These are phyloP conservation scores for Cybosia mesomella DNA, from an alignment of 2,888 invertebrate genomes.

Conservation along the genomic window DNA sequence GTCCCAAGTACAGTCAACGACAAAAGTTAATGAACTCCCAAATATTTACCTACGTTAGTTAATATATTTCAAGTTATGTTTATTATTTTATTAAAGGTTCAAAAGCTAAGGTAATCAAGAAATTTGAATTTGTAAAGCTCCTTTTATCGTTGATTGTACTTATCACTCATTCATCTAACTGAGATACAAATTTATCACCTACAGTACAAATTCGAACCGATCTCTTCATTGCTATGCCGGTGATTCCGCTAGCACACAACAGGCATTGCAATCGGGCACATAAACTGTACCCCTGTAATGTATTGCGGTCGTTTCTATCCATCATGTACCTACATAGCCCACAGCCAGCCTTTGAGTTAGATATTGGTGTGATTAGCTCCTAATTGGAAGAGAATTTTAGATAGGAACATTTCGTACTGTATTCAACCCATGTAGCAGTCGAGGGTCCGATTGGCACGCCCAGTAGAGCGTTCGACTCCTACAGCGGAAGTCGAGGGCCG, in stretches of 20 bases:
- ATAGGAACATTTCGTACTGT: background rate
- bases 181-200: slow-evolving; percentile 43
- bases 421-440: no score
- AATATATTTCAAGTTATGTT: no score
- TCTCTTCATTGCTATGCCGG: slow-evolving; percentile 58
- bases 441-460: no score
- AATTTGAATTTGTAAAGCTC: no score
- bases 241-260: slow-evolving; percentile 69
- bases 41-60: no score
- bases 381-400: slow-evolving; percentile 15
- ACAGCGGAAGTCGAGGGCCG: no score
- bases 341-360: slow-evolving; percentile 25
- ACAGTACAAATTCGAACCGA: slow-evolving; percentile 50
- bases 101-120: no score
- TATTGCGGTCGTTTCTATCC: slow-evolving; percentile 65
- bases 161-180: slow-evolving; percentile 11
- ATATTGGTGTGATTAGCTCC: slow-evolving; percentile 29
- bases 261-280: slow-evolving; percentile 67
- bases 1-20: no score
- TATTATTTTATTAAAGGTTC: no score
- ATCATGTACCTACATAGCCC: slow-evolving; percentile 46
- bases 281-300: slow-evolving; percentile 66
- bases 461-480: no score
- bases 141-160: no score
- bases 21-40: no score